Evolutionary conservation across 2,113 vertebrate species (phyloP).

Genomic region (Bufo bufo): DNA sequence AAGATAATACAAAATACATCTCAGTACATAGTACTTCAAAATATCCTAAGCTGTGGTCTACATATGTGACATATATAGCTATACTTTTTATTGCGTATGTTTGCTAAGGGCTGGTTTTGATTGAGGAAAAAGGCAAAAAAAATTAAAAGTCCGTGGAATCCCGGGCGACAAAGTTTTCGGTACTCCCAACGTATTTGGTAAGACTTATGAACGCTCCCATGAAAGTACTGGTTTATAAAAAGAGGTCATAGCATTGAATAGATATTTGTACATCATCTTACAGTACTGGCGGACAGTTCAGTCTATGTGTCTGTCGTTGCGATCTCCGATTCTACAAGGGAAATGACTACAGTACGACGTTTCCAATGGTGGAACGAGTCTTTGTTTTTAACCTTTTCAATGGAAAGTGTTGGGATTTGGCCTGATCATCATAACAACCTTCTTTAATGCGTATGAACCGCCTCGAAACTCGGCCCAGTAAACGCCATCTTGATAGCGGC

Average conservation of each 20-base stretch:
- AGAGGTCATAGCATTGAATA: neutral
- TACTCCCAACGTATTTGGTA: neutral
- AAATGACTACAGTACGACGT: neutral
- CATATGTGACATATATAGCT: conserved; percentile 8
- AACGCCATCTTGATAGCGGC: conserved; percentile 93
- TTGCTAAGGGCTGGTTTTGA: neutral
- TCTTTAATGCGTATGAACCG: conserved; percentile 94
- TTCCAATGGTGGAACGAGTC: neutral
- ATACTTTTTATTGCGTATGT: neutral
- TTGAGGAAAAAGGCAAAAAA: neutral
- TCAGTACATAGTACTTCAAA: conserved; percentile 32
- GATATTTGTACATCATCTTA: conserved; percentile 12
- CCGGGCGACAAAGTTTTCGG: neutral
- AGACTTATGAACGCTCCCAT: neutral
- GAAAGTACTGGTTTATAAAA: neutral
- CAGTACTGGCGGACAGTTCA: conserved; percentile 21
- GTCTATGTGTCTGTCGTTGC: neutral
- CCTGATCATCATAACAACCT: conserved; percentile 97
- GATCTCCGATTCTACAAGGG: neutral
- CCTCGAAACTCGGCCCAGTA: conserved; percentile 99
- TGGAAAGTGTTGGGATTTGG: conserved; percentile 97
- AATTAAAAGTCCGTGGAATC: neutral
- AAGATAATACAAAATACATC: conserved; percentile 20
- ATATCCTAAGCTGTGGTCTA: conserved; percentile 14
- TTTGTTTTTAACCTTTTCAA: conserved; percentile 66